phyloP scores from a whole-genome alignment of 1,140 invertebrate species.

The Ostrea edulis region DNA sequence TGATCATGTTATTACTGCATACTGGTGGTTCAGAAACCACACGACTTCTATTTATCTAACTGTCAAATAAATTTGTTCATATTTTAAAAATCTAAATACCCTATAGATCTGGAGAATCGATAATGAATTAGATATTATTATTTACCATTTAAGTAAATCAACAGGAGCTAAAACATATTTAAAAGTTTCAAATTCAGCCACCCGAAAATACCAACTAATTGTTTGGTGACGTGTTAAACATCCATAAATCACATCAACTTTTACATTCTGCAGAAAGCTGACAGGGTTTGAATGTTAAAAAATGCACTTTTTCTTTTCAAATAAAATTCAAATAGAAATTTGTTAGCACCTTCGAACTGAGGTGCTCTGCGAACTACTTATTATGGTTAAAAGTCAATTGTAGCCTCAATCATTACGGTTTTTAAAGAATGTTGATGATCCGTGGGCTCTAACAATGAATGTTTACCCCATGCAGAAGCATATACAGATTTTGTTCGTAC shows the following conservation, averaged over 20 bases:
- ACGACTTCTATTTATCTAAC: too few relatives aligned
- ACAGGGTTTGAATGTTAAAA: neutral
- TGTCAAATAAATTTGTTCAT: too few relatives aligned
- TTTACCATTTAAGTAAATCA: neutral
- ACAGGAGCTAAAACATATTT: neutral
- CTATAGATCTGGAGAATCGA: too few relatives aligned
- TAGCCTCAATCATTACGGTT: neutral
- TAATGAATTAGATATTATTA: neutral
- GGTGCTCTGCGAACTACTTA: neutral
- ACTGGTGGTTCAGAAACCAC: too few relatives aligned
- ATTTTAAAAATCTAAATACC: too few relatives aligned
- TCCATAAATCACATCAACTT: constrained; percentile 26
- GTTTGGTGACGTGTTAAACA: neutral
- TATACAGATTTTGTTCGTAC: neutral
- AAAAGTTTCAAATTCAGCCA: constrained; percentile 11
- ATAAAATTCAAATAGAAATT: neutral
- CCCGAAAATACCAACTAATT: neutral
- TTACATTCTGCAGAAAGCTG: constrained; percentile 11
- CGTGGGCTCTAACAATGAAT: neutral
- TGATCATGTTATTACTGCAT: too few relatives aligned
- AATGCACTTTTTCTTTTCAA: constrained; percentile 5
- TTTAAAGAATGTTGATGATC: neutral
- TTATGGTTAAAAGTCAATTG: constrained; percentile 9
- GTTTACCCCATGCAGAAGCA: neutral
- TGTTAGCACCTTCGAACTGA: constrained; percentile 17